phyloP scores from a whole-genome alignment of 2,113 vertebrate genomes.

The Colinus virginianus region DNA sequence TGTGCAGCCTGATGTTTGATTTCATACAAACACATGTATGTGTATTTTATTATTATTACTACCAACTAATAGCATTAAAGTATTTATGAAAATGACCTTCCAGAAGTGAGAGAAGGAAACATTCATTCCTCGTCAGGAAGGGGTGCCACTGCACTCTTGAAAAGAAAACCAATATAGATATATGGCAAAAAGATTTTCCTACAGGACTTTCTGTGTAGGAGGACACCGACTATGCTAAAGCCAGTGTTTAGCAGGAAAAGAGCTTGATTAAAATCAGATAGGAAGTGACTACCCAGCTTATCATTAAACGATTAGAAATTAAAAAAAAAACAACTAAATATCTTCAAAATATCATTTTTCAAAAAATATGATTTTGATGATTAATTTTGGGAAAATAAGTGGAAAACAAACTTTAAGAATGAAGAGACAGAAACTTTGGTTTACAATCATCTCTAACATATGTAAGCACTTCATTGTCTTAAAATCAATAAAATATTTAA shows the following conservation, averaged over 20 bases:
- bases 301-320: not conserved
- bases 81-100: not conserved
- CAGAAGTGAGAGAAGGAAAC: not conserved
- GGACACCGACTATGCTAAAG: not conserved
- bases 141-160: not conserved
- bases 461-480: not conserved
- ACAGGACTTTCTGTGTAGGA: not conserved
- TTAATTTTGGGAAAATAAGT: not conserved
- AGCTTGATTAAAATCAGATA: not conserved
- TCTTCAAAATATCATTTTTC: not conserved
- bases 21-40: rapidly evolving
- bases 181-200: not conserved
- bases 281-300: not conserved
- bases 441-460: not conserved
- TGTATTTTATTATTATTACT: not conserved
- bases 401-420: not conserved
- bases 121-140: not conserved
- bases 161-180: not conserved
- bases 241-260: not conserved
- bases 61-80: not conserved
- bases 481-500: not conserved
- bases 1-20: not conserved
- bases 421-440: not conserved
- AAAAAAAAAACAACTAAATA: not conserved
- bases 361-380: not conserved